A percentile compares a stretch with the other conserved stretches of the same genome.
phyloP scores from a whole-genome alignment of 2,113 vertebrate species.

The Hemibagrus wyckioides region DNA sequence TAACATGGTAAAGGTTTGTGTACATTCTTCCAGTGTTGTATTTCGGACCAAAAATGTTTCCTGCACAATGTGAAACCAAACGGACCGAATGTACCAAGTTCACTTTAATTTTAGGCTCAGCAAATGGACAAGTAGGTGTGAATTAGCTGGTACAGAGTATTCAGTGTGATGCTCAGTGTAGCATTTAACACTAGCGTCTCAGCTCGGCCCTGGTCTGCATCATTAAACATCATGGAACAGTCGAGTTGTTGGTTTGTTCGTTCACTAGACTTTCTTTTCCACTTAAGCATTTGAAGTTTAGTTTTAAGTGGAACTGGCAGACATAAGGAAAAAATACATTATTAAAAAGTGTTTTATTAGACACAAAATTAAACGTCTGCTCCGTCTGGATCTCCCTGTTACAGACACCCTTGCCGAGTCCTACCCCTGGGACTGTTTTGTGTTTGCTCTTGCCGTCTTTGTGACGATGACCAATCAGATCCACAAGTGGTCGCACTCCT shows the following conservation, averaged over 20 bases:
- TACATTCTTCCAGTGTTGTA: too few species aligned
- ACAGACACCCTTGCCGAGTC: constrained; percentile 69
- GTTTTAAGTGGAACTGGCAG: background rate
- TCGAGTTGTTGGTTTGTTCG: background rate
- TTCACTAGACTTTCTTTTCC: constrained; percentile 3
- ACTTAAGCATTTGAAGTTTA: background rate
- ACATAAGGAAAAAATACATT: background rate
- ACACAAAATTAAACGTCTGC: constrained; percentile 5
- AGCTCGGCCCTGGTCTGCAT: background rate
- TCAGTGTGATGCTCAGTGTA: background rate
- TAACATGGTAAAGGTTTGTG: too few species aligned
- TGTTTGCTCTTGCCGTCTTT: constrained; percentile 74
- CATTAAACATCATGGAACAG: background rate
- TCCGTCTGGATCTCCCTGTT: background rate
- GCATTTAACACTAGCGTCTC: background rate
- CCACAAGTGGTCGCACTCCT: constrained; percentile 80
- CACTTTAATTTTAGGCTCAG: background rate
- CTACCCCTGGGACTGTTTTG: constrained; percentile 76
- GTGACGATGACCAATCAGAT: constrained; percentile 82
- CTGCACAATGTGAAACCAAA: background rate
- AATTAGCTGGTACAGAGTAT: background rate
- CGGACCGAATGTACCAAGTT: background rate
- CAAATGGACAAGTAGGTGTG: background rate
- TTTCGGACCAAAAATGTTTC: background rate
- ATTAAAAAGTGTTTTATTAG: constrained; percentile 29